Evolutionary conservation across 2,888 invertebrate species (phyloP), one percentile per base, ranked within the genome.

Genomic region (Coremacera marginata): DNA sequence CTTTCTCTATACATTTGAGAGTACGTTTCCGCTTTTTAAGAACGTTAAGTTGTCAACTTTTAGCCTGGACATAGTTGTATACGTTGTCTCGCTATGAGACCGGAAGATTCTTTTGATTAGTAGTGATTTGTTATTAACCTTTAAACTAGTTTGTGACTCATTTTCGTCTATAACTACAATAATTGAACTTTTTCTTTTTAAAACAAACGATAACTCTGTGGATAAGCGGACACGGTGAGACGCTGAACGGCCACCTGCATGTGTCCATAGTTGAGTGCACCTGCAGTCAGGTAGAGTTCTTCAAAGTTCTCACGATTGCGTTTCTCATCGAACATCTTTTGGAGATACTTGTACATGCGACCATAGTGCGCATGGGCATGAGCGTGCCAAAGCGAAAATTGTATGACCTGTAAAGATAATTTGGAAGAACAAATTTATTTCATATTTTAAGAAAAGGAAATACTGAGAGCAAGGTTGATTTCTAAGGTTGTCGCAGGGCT

Each of bases 311-410:
- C 96, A 71, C 92, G 92, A 49, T 91, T 91, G 3, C 94, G 92
- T 82, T 95, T 94, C 55, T 98, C 97, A 82, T 98, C 98, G 79
- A 93, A 92, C 80, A 95, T 91, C 89, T 94, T 95, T 79, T 90
- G 87, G 27, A 97, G 90, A 80, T 95, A 91, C 88, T 96, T 96
- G 80, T 95, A 89, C 80, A 95, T 94, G 79, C 96, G 93, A 0
- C 96, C 98, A 90, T 94, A 95, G 75, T 97, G 95, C 79, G 92
- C 91, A 84, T 95, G 91, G 0, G 93, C 92, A 84, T 94, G 92
- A 63, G 95, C 94, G 87, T 98, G 96, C 94, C 95, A 95, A 57
- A 95, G 90, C 16, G 94, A 93, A 86, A 98, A 95, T 84, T 94
- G 92, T 65, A 94, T 91, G 67, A 93, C 93, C 94, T 94, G 87